Base-by-base conservation (phyloP, 2,888 invertebrate genomes). In the Lasioglossum leucozonium region DNA sequence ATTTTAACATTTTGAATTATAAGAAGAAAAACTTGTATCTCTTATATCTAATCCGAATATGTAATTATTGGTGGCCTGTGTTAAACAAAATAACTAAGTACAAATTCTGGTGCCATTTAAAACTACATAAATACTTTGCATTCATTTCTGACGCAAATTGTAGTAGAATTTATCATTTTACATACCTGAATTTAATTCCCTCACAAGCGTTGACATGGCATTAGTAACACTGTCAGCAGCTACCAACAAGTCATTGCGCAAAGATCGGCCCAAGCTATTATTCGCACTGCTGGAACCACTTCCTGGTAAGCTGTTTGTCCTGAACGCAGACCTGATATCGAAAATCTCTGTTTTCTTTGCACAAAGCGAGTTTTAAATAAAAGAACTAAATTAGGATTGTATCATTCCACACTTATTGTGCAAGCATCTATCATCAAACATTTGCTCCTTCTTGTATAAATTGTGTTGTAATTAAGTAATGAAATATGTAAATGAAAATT, bases 181-280 rank as follows among this genome's bases (percentile, higher is more conserved):
- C 96, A 96, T 95, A 98, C 98, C 98, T 96, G 98, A 98, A 95
- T 99, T 99, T 79, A 99, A 96, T 96, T 99, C 99, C 95, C 98
- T 97, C 91, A 99, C 99, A 91, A 99, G 96, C 42, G 98, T 98
- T 55, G 99, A 99, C 99, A 99, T 99, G 86, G 99, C 99, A 95
- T 98, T 98, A 86, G 99, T 99, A 91, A 99, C 99, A 44, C 98
- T 99, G 95, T 99, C 99, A 71, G 99, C 99, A 72, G 99, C 99
- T 93, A 98, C 98, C 90, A 99, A 96, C 79, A 99, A 96, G 95
- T 99, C 99, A 94, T 98, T 98, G 92, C 98, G 96, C 77, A 98
- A 96, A 90, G 96, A 97, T 91, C 97, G 96, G 88, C 96, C 96
- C 90, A 94, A 93, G 91, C 94, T 95, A 94, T 95, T 95, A 92